A percentile compares a stretch with the other conserved stretches of the same genome.
These are phyloP conservation scores for Carlito syrichta DNA, from an alignment of 2,113 vertebrate genomes.

Conservation along the genomic window DNA sequence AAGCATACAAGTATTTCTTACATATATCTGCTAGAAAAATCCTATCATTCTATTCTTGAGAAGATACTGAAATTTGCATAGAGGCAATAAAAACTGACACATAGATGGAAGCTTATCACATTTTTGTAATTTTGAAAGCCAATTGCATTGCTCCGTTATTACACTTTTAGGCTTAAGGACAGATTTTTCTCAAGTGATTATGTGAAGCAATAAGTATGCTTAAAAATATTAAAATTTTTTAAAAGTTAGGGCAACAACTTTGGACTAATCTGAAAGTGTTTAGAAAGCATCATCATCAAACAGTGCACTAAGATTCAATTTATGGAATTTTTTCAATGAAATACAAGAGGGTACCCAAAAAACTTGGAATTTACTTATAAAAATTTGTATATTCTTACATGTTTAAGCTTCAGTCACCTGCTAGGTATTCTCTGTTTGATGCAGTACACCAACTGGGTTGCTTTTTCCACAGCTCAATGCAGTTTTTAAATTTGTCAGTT, in stretches of 20 bases:
- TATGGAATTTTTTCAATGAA: neutral
- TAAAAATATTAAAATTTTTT: constrained; percentile 23
- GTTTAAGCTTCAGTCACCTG: too few relatives aligned
- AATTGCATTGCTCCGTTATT: neutral
- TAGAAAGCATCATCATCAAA: neutral
- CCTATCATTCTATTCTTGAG: neutral
- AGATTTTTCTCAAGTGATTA: neutral
- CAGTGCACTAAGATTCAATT: neutral
- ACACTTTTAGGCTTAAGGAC: neutral
- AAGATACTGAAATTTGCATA: neutral
- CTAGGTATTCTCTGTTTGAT: too few relatives aligned
- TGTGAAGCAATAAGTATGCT: neutral
- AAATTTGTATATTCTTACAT: too few relatives aligned
- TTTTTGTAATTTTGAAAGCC: neutral
- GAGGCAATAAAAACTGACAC: neutral
- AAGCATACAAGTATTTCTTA: neutral
- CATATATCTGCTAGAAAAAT: neutral
- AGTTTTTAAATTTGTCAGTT: too few relatives aligned
- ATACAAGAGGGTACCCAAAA: too few relatives aligned
- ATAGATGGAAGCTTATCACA: neutral
- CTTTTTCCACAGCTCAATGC: too few relatives aligned
- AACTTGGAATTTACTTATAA: too few relatives aligned
- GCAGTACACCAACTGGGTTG: too few relatives aligned
- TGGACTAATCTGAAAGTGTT: neutral
- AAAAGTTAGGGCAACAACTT: neutral